Base-by-base conservation (phyloP, 2,888 invertebrate species). In the Limnephilus lunatus region DNA sequence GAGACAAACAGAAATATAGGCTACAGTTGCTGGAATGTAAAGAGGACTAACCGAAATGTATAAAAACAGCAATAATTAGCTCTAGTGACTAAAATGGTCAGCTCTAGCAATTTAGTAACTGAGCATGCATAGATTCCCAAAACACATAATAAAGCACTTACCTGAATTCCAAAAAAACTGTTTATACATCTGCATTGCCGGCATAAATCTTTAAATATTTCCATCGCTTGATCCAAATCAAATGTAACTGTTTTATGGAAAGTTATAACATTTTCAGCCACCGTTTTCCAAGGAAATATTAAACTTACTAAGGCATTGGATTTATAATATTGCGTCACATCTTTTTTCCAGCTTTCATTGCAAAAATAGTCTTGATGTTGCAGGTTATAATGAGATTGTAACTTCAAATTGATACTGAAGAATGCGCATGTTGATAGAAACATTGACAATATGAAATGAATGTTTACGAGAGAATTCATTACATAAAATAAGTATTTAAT, bases 371-470 rank as follows among this genome's bases (percentile, higher is more conserved):
- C 86, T 86, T 86, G 39, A n/a, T 86, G 86, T 44, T 68, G 68
- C 25, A 86, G 44, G n/a, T 86, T 44, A 30, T 86, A 86, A 15
- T 44, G 48, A 86, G 39, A 44, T 44, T 86, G 35, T 15, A 86
- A 30, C n/a, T 30, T 86, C 30, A 86, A 30, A 44, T 86, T 86
- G n/a, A 86, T 15, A 30, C 35, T 44, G 44, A 86, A 86, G 44
- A 86, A 86, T 25, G 44, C 48, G n/a, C 86, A 86, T 1, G 35
- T 44, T 30, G n/a, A 9, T 30, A 86, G 14, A n/a, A 86, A 86
- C 44, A 86, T 86, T 86, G 86, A 44, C 30, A 86, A 44, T 44
- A 86, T 86, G 44, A 86, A 86, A 44, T 86, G 86, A 86, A 86
- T 39, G 15, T 48, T 48, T 7, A 44, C 5, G 12, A 86, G 86